Conservation (phyloP, 2,888 invertebrate species). For the Chloromyia formosa region DNA sequence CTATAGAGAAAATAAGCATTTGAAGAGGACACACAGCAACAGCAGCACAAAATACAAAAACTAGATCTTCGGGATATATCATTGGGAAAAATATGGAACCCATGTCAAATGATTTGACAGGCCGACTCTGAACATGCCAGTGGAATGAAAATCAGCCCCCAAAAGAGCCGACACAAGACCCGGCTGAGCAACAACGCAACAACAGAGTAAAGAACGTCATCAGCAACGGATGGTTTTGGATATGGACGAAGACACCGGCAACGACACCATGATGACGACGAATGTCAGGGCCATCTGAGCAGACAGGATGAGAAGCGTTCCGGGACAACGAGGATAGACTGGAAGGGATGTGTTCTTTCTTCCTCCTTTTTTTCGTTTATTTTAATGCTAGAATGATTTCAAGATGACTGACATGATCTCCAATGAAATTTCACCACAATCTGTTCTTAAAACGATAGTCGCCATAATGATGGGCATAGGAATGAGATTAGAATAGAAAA, state of each 20-base stretch:
- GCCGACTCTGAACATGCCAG: slow-evolving; percentile 63
- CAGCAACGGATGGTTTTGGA: slow-evolving; percentile 19
- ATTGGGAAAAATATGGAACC: slow-evolving; percentile 56
- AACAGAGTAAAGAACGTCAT: not conserved
- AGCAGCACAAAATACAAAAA: slow-evolving; percentile 22
- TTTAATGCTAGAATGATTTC: slow-evolving; percentile 45
- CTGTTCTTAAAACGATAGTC: slow-evolving; percentile 43
- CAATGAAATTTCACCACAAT: slow-evolving; percentile 50
- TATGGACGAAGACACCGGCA: not conserved
- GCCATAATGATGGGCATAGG: too few species aligned
- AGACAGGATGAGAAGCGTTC: not conserved
- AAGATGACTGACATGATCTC: slow-evolving; percentile 50
- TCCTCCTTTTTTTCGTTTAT: slow-evolving; percentile 42
- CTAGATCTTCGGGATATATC: slow-evolving; percentile 46
- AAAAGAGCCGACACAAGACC: slow-evolving; percentile 38
- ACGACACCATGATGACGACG: slow-evolving; percentile 5
- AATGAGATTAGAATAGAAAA: too few species aligned
- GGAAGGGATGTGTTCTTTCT: not conserved
- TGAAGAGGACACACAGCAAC: not conserved
- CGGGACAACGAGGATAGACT: not conserved
- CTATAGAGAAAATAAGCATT: slow-evolving; percentile 26
- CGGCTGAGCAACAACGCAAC: too few species aligned
- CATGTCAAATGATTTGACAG: slow-evolving; percentile 66
- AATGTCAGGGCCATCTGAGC: slow-evolving; percentile 33
- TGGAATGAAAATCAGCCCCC: slow-evolving; percentile 45